Percentiles rank a stretch among this genome's conserved stretches.
phyloP scores from a whole-genome alignment of 2,888 invertebrate species.

The Ormyrus thymus region DNA sequence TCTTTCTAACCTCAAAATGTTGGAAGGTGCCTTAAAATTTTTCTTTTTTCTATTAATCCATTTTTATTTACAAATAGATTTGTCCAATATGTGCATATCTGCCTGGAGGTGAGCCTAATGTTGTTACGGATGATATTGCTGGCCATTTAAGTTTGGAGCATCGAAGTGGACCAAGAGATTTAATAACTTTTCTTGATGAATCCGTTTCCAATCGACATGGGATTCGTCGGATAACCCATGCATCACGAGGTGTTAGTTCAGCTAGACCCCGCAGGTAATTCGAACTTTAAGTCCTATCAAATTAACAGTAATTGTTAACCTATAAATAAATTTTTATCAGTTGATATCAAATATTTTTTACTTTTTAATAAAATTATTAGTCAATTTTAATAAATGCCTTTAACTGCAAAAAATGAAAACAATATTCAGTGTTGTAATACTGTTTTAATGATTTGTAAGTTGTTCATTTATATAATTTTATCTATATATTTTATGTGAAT shows the following conservation, averaged over 20 bases:
- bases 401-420: not conserved
- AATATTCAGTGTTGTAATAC: not conserved
- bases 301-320: not conserved
- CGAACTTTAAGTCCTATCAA: not conserved
- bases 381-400: not conserved
- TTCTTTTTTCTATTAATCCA: not conserved
- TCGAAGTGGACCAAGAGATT: slow-evolving; percentile 90
- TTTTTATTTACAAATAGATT: slow-evolving; percentile 79
- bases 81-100: slow-evolving; percentile 98
- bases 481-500: not conserved
- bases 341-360: not conserved
- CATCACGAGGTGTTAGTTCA: slow-evolving; percentile 83
- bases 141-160: slow-evolving; percentile 97
- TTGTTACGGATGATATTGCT: slow-evolving; percentile 98
- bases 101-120: slow-evolving; percentile 97
- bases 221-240: slow-evolving; percentile 88
- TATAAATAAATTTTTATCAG: not conserved
- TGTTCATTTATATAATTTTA: not conserved
- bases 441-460: not conserved
- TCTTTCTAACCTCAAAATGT: slow-evolving; percentile 38
- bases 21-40: not conserved
- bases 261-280: slow-evolving; percentile 84
- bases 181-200: slow-evolving; percentile 95
- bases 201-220: slow-evolving; percentile 87
- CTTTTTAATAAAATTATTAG: not conserved